Evolutionary conservation across 2,797 vertebrate species (phyloP), one percentile per base, ranked within the genome.

Genomic region (Melanotaenia maccullochi): DNA sequence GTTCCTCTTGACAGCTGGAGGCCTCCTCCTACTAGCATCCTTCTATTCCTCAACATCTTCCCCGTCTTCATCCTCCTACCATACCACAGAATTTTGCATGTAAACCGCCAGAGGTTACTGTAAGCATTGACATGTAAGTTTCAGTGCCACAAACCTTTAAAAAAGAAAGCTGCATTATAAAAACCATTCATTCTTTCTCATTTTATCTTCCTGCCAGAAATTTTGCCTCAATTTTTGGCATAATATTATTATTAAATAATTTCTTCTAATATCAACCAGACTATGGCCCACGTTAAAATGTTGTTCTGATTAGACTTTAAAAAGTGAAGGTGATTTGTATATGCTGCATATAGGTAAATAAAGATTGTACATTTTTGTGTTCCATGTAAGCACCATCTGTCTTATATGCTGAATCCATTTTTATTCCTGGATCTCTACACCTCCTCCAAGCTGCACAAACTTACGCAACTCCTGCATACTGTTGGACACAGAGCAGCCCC

Each of bases 381-480:
- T 69, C 14, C 18, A 18, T 47, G 18, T 9, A 22, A 66, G 54
- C 3, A 7, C 28, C 47, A 54, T 59, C 60, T 24, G 49, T 63
- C 30, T 74, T 56, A 7, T 25, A 20, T 52, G 51, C 54, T 55
- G 3, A 51, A 55, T 72, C 59, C 1, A 4, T 68, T 63, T 30
- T 76, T 80, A 65, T 79, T 70, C 40, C 49, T 79, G 71, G 65
- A 52, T 68, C 58, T 70, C 35, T 47, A 75, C 75, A 77, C 75
- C 77, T 79, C 77, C 61, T 22, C 30, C 2, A 30, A 30, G 30
- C 60, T 42, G 67, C 52, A 68, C 38, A 12, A 49, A 20, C 60
- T 79, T 87, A 86, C 76, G 83, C 76, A 83, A 85, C 68, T 25
- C 1, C 63, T 18, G 54, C n/a, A 13, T 32, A 52, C 24, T 49